A percentile compares a stretch with the other conserved stretches of the same genome.
phyloP scores from a whole-genome alignment of 2,888 invertebrate genomes.

The Sarcophaga carnaria region DNA sequence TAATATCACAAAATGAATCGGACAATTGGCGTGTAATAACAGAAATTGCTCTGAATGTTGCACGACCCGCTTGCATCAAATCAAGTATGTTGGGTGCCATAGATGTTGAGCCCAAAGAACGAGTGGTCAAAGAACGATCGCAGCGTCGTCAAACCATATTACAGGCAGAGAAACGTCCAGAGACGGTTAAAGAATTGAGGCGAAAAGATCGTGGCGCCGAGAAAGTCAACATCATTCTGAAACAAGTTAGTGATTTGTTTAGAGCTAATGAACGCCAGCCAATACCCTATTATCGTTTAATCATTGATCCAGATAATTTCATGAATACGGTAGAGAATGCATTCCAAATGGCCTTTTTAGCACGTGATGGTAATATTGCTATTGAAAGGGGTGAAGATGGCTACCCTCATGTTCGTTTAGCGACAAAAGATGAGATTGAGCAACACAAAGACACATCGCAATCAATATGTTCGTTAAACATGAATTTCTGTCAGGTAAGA shows the following conservation, averaged over 20 bases:
- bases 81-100: constrained; percentile 78
- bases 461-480: constrained; percentile 75
- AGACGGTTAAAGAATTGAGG: constrained; percentile 81
- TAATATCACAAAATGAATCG: constrained; percentile 71
- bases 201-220: constrained; percentile 83
- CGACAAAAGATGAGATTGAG: constrained; percentile 62
- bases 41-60: constrained; percentile 70
- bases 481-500: constrained; percentile 74
- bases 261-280: constrained; percentile 80
- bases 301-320: constrained; percentile 84
- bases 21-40: constrained; percentile 76
- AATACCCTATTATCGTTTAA: constrained; percentile 83
- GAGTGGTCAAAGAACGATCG: constrained; percentile 76
- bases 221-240: constrained; percentile 83
- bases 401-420: constrained; percentile 75
- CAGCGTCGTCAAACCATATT: constrained; percentile 77
- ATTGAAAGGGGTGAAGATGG: constrained; percentile 81
- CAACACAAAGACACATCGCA: constrained; percentile 72
- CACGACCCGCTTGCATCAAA: constrained; percentile 72
- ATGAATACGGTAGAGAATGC: constrained; percentile 84
- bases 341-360: constrained; percentile 84
- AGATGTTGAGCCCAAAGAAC: constrained; percentile 77
- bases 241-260: constrained; percentile 80
- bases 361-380: constrained; percentile 83
- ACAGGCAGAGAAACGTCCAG: constrained; percentile 82